phyloP scores from a whole-genome alignment of 1,140 invertebrate species.

The Helicorthomorpha holstii region DNA sequence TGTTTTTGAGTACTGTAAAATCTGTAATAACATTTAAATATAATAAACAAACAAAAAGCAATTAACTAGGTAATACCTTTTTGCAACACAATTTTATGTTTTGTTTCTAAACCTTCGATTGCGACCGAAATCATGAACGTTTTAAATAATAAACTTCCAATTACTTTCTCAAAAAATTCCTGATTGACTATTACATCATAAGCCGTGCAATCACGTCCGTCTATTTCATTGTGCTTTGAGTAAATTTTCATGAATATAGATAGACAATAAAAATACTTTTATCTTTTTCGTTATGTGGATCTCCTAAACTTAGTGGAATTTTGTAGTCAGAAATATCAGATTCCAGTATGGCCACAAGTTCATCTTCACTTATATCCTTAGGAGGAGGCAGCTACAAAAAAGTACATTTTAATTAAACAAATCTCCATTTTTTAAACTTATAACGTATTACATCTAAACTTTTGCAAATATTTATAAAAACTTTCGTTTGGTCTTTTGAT shows the following conservation, averaged over 20 bases:
- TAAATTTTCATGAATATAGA: background rate
- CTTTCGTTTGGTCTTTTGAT: background rate
- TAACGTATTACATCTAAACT: background rate
- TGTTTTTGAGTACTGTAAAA: constrained; percentile 39
- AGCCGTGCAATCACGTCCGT: constrained; percentile 42
- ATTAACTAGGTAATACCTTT: constrained; percentile 23
- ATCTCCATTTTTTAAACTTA: too few relatives aligned
- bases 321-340: constrained; percentile 52
- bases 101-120: constrained; percentile 53
- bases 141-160: constrained; percentile 45
- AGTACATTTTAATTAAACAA: background rate
- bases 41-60: background rate
- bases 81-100: constrained; percentile 47
- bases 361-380: constrained; percentile 55
- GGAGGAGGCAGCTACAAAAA: constrained; percentile 68
- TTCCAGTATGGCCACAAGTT: constrained; percentile 48
- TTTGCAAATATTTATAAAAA: background rate
- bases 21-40: constrained; percentile 20
- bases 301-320: constrained; percentile 76
- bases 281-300: constrained; percentile 53
- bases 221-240: too few relatives aligned
- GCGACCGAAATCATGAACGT: constrained; percentile 55
- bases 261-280: constrained; percentile 33
- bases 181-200: constrained; percentile 63
- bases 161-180: constrained; percentile 40